Base-by-base conservation (phyloP, 2,888 invertebrate species). In the Cheilosia pagana region DNA sequence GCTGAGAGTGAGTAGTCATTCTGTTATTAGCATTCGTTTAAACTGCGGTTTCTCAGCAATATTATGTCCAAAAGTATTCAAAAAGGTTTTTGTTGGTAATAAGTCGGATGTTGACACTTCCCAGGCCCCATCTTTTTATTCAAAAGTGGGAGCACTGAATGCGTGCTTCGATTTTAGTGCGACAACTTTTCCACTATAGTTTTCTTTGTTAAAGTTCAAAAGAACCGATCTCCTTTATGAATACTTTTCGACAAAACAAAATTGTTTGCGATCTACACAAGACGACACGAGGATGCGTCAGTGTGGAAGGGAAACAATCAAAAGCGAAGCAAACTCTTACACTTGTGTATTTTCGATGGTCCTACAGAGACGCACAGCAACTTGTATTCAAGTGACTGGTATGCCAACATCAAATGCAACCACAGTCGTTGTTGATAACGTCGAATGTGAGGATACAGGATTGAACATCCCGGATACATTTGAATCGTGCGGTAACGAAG, bases 381-480 rank as follows among this genome's bases (percentile, higher is more conserved):
- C 88, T 87, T 91, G 91, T 86, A 87, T 88, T 39, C 88, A 89
- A 83, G 82, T 87, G 79, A 86, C 86, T 45, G 48, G 55, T 16
- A 7, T 45, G 28, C 19, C 68, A 53, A 21, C 41, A 28, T 92
- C 92, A 87, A 94, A 94, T 87, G 23, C 74, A 6, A 71, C 85
- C 59, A 93, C 93, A 1, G 21, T 41, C 12, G 93, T 93, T 21
- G 95, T 95, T 41, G 95, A 94, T 87, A 94, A 93, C 85, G 93
- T 93, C 76, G 91, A 95, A 23, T 96, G 96, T 89, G 94, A 94
- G 88, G 95, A 96, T 89, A 95, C 95, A 12, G 95, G 95, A 71
- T 92, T 95, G 88, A 92, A 93, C 85, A 93, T 93, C 60, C 96
- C 95, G 19, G 93, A 93, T 81, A 94, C 94, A 75, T 94, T 94